A percentile compares a stretch with the other conserved stretches of the same genome.
Conservation (phyloP, 1,140 invertebrate species). For the Heliconius eleuchia region DNA sequence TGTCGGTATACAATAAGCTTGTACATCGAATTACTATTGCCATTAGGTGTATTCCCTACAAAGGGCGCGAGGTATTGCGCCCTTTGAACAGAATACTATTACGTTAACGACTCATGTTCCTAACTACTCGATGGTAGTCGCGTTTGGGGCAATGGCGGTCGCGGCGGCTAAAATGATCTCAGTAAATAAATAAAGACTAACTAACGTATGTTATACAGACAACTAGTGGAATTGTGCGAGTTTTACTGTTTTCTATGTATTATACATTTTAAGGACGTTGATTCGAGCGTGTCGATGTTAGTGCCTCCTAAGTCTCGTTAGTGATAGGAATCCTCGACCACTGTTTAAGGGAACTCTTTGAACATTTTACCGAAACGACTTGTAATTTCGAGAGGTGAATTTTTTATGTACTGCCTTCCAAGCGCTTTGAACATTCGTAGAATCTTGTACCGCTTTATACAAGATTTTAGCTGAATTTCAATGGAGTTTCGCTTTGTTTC, state of each 20-base stretch:
- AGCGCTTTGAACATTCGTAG: slow-evolving; percentile 52
- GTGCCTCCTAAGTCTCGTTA: slow-evolving; percentile 77
- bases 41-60: slow-evolving; percentile 44
- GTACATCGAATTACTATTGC: slow-evolving; percentile 45
- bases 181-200: slow-evolving; percentile 77
- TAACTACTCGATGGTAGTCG: slow-evolving; percentile 34
- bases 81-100: slow-evolving; percentile 39
- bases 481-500: slow-evolving; percentile 9
- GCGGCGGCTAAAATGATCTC: slow-evolving; percentile 74
- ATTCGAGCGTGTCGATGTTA: slow-evolving; percentile 68
- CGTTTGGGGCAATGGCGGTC: slow-evolving; percentile 40
- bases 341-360: slow-evolving; percentile 66
- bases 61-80: slow-evolving; percentile 41
- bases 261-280: slow-evolving; percentile 70
- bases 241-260: slow-evolving; percentile 76
- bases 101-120: slow-evolving; percentile 45
- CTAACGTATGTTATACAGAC: slow-evolving; percentile 68
- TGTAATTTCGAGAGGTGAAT: slow-evolving; percentile 53
- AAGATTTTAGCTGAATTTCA: slow-evolving; percentile 65
- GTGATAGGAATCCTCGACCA: slow-evolving; percentile 72
- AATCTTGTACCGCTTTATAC: slow-evolving; percentile 55
- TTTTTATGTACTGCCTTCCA: slow-evolving; percentile 30
- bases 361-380: slow-evolving; percentile 74
- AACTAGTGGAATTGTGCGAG: slow-evolving; percentile 77
- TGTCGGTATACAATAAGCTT: slow-evolving; percentile 35